Evolutionary conservation across 2,113 vertebrate genomes (phyloP), one percentile per base, ranked within the genome.

Genomic region (Etheostoma cragini): DNA sequence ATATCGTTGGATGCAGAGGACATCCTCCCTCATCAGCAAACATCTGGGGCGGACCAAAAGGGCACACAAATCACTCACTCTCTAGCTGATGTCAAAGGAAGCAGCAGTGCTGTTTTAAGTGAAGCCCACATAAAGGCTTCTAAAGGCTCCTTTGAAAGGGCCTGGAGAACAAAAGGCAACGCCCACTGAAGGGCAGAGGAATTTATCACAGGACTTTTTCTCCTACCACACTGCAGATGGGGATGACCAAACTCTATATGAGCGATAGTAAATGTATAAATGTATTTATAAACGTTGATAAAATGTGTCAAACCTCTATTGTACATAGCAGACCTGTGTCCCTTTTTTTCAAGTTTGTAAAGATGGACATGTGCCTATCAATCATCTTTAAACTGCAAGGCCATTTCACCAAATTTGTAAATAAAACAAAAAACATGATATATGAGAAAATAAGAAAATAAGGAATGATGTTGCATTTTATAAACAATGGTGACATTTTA

Each of bases 31-130:
- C 85, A 89, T 93, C 90, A 91, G 88, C 87, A 91, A 90, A 91
- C 92, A 92, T 86, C 70, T 80, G 70, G 72, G 70, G 60, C 60
- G 52, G 58, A 87, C 75, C 49, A 50, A 91, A 93, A 90, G 89
- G 89, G 71, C 89, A 91, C 74, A 66, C 85, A 88, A 82, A 89
- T 93, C 87, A 91, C 83, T 91, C 90, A 88, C 69, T 85, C 84
- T 50, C 80, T 69, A 47, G 72, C 71, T 81, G 53, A 82, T 85
- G 90, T 86, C 82, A 90, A 72, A 76, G 46, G 72, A 70, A 74
- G 76, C 74, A 35, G 81, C 73, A 58, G 42, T 14, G 71, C 74
- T 80, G 81, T 76, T 81, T 81, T 84, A 76, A 84, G 71, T 86
- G 74, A 24, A 22, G 65, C 69, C 26, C 72, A 63, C 24, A 74